Base-by-base conservation (phyloP, 2,113 vertebrate species). In the Verasper variegatus region DNA sequence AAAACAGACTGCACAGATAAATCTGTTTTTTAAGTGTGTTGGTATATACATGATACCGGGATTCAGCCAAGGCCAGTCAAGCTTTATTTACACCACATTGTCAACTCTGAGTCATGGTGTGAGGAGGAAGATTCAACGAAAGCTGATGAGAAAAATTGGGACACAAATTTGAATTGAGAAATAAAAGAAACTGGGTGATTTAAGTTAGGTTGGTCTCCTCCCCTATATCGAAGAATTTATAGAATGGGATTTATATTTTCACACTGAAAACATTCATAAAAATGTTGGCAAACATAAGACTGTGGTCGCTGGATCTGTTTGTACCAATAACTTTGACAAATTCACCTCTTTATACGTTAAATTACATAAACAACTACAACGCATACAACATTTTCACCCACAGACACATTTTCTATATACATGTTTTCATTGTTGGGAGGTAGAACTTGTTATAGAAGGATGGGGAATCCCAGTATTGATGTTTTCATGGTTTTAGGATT, bases 31-130 rank as follows among this genome's bases (percentile, higher is more conserved):
- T 75, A 70, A 42, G 10, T 42, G 20, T 73, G 37, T 62, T 75
- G 45, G 59, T 78, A 77, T 71, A 69, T 74, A 60, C 54, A 60
- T 71, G 23, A 63, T 86, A 13, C 40, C 40, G 2, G 40, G 80
- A 79, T 31, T 88, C 76, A 83, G 72, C 60, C 71, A 24, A 13
- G 80, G 66, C 59, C 37, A 35, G 55, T 76, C 57, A 69, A 63
- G 49, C 35, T 82, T 14, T 71, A 60, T 83, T 70, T 61, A 42
- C 9, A 69, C 26, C 59, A 68, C 63, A 56, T 20, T 76, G 65
- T 80, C 68, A 69, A 20, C 47, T 75, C 26, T 86, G 86, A 86
- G 60, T 90, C 85, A 86, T 47, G 70, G 6, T 26, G 59, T 63
- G 70, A 65, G 74, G 68, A 71, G 68, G 80, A 64, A 60, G 26